Evolutionary conservation across 2,797 vertebrate genomes (phyloP).

Genomic region (Lateolabrax maculatus): DNA sequence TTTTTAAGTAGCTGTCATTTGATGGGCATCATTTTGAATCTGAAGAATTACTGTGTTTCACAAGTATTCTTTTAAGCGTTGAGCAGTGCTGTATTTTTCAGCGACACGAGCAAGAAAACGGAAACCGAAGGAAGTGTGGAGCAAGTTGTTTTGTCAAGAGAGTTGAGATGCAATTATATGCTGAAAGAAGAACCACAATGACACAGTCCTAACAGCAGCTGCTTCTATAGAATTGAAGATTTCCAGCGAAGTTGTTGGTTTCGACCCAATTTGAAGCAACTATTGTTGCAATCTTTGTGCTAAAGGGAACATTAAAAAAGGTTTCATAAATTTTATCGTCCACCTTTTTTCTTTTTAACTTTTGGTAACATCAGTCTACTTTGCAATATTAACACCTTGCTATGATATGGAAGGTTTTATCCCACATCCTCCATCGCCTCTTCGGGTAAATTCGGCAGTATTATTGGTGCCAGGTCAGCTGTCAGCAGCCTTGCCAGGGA

Average conservation of each 20-base stretch:
- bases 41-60: conserved; percentile 72
- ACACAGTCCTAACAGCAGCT: conserved; percentile 54
- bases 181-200: conserved; percentile 62
- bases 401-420: conserved; percentile 62
- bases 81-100: conserved; percentile 76
- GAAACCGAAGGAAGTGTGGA: conserved; percentile 24
- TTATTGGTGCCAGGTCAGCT: conserved; percentile 81
- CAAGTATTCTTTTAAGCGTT: conserved; percentile 54
- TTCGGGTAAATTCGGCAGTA: conserved; percentile 65
- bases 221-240: conserved; percentile 55
- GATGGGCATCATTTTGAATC: conserved; percentile 57
- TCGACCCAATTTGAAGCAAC: conserved; percentile 56
- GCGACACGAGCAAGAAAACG: conserved; percentile 53
- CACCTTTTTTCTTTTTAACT: conserved; percentile 27
- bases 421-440: conserved; percentile 51
- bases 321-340: conserved; percentile 8
- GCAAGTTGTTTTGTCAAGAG: conserved; percentile 61
- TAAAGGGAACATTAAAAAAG: conserved; percentile 21
- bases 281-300: conserved; percentile 32
- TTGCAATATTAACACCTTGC: conserved; percentile 45
- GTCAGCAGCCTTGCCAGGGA: conserved; percentile 80
- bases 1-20: conserved; percentile 38
- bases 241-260: conserved; percentile 57
- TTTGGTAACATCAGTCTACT: conserved; percentile 32
- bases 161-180: conserved; percentile 63